Conservation (phyloP, 2,888 invertebrate genomes). For the Conchocele bisecta region DNA sequence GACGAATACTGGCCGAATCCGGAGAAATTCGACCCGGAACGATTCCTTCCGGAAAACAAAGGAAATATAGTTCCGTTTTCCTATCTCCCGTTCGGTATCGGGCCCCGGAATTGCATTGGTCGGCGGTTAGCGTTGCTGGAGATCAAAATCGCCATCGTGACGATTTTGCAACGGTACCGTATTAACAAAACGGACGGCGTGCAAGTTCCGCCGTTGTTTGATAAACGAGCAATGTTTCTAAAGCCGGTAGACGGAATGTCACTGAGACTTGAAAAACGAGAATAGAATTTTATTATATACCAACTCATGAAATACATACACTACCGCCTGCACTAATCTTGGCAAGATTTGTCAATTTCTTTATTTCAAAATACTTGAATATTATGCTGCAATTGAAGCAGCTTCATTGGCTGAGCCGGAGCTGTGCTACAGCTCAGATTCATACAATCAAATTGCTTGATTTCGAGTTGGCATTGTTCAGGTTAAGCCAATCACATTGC, state of each 20-base stretch:
- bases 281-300: no score
- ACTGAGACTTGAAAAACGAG: conserved; percentile 35
- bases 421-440: no score
- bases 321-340: no score
- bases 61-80: conserved; percentile 37
- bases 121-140: conserved; percentile 46
- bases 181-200: conserved; percentile 35
- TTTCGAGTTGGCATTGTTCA: no score
- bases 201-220: conserved; percentile 41
- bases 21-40: conserved; percentile 46
- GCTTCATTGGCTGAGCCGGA: no score
- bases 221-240: conserved; percentile 42
- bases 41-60: conserved; percentile 49
- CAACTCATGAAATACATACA: no score
- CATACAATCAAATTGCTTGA: no score
- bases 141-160: conserved; percentile 44
- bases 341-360: no score
- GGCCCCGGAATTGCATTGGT: conserved; percentile 48
- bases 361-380: no score
- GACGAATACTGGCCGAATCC: conserved; percentile 56
- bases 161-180: conserved; percentile 35
- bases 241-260: conserved; percentile 46
- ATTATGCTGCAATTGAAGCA: no score
- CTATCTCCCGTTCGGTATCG: conserved; percentile 49
- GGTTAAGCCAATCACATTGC: no score